Evolutionary conservation across 1,140 invertebrate genomes (phyloP), one percentile per base, ranked within the genome.

Genomic region (Leptinotarsa undecemlineata): DNA sequence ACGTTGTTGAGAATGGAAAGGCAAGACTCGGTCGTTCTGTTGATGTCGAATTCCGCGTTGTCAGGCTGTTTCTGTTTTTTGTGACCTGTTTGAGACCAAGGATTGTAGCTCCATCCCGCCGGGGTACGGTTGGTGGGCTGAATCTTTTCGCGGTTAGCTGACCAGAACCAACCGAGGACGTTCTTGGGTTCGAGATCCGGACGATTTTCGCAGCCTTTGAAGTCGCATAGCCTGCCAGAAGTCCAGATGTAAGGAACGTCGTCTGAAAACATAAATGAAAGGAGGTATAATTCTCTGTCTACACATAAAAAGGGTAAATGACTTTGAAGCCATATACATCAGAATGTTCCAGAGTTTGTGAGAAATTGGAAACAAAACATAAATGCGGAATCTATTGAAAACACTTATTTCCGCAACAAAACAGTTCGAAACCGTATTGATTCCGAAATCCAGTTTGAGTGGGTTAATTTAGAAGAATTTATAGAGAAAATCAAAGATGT

Each of bases 211-310:
- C 95, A 97, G 62, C 95, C 95, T 83, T 95, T 96, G 89, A 97
- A 97, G 87, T 97, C 95, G 82, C 95, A 97, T 47, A 96, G 89
- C 78, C 95, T 91, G 60, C 95, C 95, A 20, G 92, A 93, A 1
- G 95, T 96, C 95, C 95, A 96, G 80, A 96, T 96, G 88, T 95
- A 96, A 2, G 94, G 94, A n/a, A 95, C 90, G 84, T 96, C 93
- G 79, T 94, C 93, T 94, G 84, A 72, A 87, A 86, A 61, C 5
- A 26, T 42, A 42, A 42, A 42, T 42, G 33, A 42, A 42, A 11
- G 3, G 8, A 42, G 8, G 8, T 42, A 11, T 42, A 42, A 42
- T 11, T 42, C 2, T 11, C 2, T 42, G 33, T 42, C 8, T 3
- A 42, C 33, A 42, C 33, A 33, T 33, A 33, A 33, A 33, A 33